Percentiles rank a stretch among this genome's conserved stretches.
Conservation (phyloP, 2,797 vertebrate genomes). For the Babyrousa celebensis region DNA sequence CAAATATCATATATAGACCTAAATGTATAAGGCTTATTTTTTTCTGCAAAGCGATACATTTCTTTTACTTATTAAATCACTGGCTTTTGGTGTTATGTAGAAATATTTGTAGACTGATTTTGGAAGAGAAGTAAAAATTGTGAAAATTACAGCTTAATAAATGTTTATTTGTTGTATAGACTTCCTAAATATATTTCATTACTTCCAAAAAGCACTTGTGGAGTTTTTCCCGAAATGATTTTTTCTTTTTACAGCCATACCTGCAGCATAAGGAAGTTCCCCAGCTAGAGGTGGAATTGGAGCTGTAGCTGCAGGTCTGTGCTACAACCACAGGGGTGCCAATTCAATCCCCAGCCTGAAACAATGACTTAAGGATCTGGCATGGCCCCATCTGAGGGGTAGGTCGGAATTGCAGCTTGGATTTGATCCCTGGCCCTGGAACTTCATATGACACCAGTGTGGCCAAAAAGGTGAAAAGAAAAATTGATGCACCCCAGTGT, state of each 20-base stretch:
- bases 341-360: too few relatives aligned
- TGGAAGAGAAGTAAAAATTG: conserved; percentile 85
- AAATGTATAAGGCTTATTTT: conserved; percentile 71
- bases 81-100: conserved; percentile 81
- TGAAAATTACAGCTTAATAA: conserved; percentile 90
- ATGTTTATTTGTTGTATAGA: conserved; percentile 81
- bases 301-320: too few relatives aligned
- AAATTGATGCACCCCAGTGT: background rate
- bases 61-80: conserved; percentile 87
- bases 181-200: background rate
- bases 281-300: background rate
- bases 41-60: conserved; percentile 84
- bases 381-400: too few relatives aligned
- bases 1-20: conserved; percentile 70
- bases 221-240: background rate
- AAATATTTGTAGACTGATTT: conserved; percentile 86
- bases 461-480: too few relatives aligned
- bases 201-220: background rate
- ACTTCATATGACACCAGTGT: too few relatives aligned
- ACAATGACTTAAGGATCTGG: too few relatives aligned
- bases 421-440: too few relatives aligned
- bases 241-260: too few relatives aligned
- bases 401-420: too few relatives aligned
- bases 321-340: too few relatives aligned
- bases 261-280: too few relatives aligned